Percentiles rank a stretch among this genome's conserved stretches.
Conservation (phyloP, 2,888 invertebrate genomes). For the Hydrotaea diabolus region DNA sequence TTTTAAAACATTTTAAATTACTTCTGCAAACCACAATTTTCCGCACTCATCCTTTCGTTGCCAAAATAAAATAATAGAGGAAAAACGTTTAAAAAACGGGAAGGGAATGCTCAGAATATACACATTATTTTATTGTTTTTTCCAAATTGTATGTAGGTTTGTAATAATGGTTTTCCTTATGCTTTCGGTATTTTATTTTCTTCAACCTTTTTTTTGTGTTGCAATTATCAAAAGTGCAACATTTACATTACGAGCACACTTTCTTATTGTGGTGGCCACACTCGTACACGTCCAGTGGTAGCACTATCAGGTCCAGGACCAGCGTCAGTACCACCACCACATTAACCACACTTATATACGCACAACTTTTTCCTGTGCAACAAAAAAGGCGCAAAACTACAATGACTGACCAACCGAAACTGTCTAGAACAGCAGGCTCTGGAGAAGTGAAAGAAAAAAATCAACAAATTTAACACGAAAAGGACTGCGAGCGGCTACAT, state of each 20-base stretch:
- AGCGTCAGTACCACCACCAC: constrained; percentile 8
- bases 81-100: not conserved
- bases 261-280: constrained; percentile 12
- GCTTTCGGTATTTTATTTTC: constrained; percentile 1
- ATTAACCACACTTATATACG: constrained; percentile 51
- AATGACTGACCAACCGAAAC: constrained; percentile 14
- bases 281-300: not conserved
- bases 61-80: not conserved
- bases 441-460: not conserved
- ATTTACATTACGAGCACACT: constrained; percentile 42
- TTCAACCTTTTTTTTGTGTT: constrained; percentile 28
- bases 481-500: constrained; percentile 1
- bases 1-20: constrained; percentile 24
- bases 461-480: constrained; percentile 12
- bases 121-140: not conserved
- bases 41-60: not conserved
- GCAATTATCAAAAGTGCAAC: constrained; percentile 54
- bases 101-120: not conserved
- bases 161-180: constrained; percentile 34
- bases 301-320: constrained; percentile 1
- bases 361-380: constrained; percentile 31
- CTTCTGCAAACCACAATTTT: not conserved
- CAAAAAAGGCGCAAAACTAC: not conserved
- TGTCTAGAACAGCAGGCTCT: constrained; percentile 47
- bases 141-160: not conserved